phyloP scores from a whole-genome alignment of 2,113 vertebrate species.

The Thoracochromis brauschi region DNA sequence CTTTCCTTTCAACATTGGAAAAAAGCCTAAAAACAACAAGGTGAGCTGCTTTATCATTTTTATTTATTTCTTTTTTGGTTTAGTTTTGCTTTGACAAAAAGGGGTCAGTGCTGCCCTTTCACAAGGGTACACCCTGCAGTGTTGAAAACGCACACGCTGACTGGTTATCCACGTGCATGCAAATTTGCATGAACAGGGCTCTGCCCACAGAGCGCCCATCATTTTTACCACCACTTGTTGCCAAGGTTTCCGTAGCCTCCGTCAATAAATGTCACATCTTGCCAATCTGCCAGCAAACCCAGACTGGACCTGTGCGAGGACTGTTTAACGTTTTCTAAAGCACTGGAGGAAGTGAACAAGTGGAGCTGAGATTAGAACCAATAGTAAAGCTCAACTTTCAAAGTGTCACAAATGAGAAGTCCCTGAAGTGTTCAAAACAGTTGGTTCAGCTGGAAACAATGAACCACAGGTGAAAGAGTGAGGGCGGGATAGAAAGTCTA shows the following conservation, averaged over 20 bases:
- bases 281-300: not conserved
- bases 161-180: not conserved
- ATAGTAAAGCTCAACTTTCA: fast-evolving
- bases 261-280: not conserved
- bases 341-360: not conserved
- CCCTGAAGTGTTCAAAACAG: not conserved
- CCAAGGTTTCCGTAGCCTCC: not conserved
- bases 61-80: fast-evolving
- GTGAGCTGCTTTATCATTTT: not conserved
- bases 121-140: not conserved
- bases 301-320: not conserved
- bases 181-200: not conserved
- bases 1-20: not conserved
- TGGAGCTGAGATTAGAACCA: not conserved
- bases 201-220: not conserved
- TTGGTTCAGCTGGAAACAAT: not conserved
- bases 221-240: not conserved
- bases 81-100: not conserved
- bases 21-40: not conserved
- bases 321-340: not conserved
- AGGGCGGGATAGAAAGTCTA: not conserved
- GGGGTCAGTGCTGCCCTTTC: not conserved
- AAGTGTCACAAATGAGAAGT: not conserved
- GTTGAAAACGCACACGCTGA: not conserved
- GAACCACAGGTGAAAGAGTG: not conserved